Base-by-base conservation (phyloP, 2,797 vertebrate genomes). In the Sebastes dallii region DNA sequence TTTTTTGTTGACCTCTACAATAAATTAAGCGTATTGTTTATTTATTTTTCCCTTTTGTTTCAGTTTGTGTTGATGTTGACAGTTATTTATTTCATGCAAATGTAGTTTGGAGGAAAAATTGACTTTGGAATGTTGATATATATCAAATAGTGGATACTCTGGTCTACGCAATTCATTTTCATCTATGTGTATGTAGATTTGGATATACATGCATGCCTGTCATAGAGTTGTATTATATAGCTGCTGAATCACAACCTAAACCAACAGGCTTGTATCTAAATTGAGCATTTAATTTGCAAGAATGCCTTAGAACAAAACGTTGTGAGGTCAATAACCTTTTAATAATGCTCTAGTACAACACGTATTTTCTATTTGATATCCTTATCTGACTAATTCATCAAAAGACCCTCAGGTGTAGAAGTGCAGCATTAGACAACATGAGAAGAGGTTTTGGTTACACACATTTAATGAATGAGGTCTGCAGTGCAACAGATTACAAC, bases 11-110 rank as follows among this genome's bases (percentile, higher is more conserved):
- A 61, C 42, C 25, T 61, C 9, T 39, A 68, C 39, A 58, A 27
- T 76, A 34, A 36, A 74, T 73, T 62, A n/a, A 66, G 7, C 52
- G 24, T 39, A 66, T 73, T 59, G 24, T 77, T 66, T 50, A 52
- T 64, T 11, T 59, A 46, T 9, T 50, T 12, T 25, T 50, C 22
- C 25, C 3, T 25, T 70, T 42, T 30, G 8, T 16, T 80, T 79
- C 20, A 16, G 18, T 70, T 59, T n/a, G 42, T 34, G 2, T 60
- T 73, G 22, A 69, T 18, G 27, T 25, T 67, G 39, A 36, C 66
- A 72, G 24, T 0, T 27, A 78, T 18, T 75, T 73, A 56, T 75
- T 80, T 77, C 22, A 77, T 62, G 46, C 8, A 73, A 80, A 67
- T 75, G 8, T 27, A 34, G 32, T 65, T 76, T 82, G 30, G 64